Base-by-base conservation (phyloP, 2,888 invertebrate species). In the Clunio marinus region DNA sequence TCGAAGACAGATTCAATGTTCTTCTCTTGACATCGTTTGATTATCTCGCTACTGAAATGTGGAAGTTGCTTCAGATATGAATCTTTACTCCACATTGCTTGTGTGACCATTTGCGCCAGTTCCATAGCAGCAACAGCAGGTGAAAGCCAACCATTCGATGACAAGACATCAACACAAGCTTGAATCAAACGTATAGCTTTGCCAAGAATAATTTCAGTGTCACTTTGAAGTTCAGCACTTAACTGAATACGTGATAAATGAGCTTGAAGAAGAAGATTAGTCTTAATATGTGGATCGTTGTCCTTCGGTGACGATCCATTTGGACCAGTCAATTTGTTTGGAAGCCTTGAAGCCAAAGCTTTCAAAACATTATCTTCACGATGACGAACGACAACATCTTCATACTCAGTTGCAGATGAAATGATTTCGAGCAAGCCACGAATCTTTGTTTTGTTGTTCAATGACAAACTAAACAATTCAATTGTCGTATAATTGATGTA, bases 101-200 rank as follows among this genome's bases (percentile, higher is more conserved):
- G 99, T 0, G 99, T 99, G 1, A 95, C 93, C 98, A 99, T 99
- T 81, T 99, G 99, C 0, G 98, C 96, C 74, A 99, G 82, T 80
- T 99, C 99, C 99, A 99, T 99, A 74, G 98, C 97, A 17, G 97
- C 96, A 45, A 99, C 93, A 2, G 98, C 99, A 0, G 99, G 98
- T 0, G 94, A 88, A 62, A 99, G 82, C 99, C 99, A 99, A 32
- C 99, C 98, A 74, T 96, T 97, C 55, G 94, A 94, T 76, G 90
- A 91, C 37, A 96, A 79, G 8, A 96, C 95, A 78, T 96, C 96
- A 28, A 99, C 98, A 78, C 98, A 99, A 0, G 99, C 99, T 76
- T 93, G 93, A 76, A 93, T 93, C 65, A 93, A 79, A 0, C 93
- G 83, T 70, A 93, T 89, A 0, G 92, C 91, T 82, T 86, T 81